Conservation (phyloP, 2,888 invertebrate species). For the Ceratothoa steindachneri region DNA sequence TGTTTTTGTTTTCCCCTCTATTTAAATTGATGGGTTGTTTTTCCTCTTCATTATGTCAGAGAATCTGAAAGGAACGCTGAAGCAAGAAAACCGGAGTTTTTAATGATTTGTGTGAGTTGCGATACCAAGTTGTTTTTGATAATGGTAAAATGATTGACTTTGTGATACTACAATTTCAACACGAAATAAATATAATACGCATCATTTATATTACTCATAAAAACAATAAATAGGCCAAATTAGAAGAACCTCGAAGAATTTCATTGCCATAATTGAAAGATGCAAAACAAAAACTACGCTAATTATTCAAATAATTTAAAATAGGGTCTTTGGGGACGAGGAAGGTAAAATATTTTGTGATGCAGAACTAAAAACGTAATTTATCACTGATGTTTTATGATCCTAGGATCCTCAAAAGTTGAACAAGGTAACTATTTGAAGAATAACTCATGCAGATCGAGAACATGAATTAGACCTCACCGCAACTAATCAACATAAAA, state of each 20-base stretch:
- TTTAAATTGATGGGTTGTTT: too few species aligned
- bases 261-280: conserved; percentile 19
- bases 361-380: conserved; percentile 21
- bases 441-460: conserved; percentile 2
- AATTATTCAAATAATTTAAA: conserved; percentile 16
- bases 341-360: conserved; percentile 20
- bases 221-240: conserved; percentile 24
- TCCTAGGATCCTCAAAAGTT: conserved; percentile 15
- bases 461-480: conserved; percentile 20
- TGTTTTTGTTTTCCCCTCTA: too few species aligned
- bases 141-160: conserved; percentile 13
- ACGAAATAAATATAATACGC: conserved; percentile 13
- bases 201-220: too few species aligned
- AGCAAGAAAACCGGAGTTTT: background rate
- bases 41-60: too few species aligned
- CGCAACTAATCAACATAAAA: conserved; percentile 19
- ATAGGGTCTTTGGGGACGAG: conserved; percentile 14
- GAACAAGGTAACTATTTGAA: conserved; percentile 18
- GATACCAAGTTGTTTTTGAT: background rate
- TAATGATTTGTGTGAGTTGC: background rate
- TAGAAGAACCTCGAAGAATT: conserved; percentile 16
- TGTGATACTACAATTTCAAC: conserved; percentile 16
- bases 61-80: background rate
- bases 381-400: conserved; percentile 13
- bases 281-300: conserved; percentile 14